Evolutionary conservation across 2,797 vertebrate species (phyloP).

Genomic region (Vespertilio murinus): DNA sequence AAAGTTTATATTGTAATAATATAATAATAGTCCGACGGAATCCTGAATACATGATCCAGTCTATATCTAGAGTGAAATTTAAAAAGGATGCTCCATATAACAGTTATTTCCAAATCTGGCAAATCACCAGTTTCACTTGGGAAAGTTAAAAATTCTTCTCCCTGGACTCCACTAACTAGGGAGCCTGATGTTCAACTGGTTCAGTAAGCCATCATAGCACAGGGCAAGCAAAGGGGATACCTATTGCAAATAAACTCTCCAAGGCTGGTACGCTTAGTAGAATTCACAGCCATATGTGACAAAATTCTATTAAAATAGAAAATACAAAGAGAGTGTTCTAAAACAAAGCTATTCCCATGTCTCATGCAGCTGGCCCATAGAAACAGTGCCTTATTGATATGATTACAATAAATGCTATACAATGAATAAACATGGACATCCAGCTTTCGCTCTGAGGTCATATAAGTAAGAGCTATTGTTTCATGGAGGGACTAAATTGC

Average conservation of each 20-base stretch:
- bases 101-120: neutral
- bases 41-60: neutral
- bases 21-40: neutral
- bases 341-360: conserved; percentile 48
- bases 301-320: conserved; percentile 7
- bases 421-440: conserved; percentile 32
- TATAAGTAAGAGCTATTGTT: conserved; percentile 25
- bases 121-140: neutral
- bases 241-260: neutral
- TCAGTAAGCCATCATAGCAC: neutral
- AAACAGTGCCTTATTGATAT: conserved; percentile 71
- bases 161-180: neutral
- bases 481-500: neutral
- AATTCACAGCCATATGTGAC: neutral
- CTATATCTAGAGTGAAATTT: neutral
- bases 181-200: neutral
- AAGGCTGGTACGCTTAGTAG: neutral
- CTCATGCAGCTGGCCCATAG: conserved; percentile 66
- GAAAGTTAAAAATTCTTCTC: neutral
- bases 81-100: neutral
- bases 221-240: neutral
- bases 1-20: neutral
- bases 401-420: conserved; percentile 62
- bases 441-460: conserved; percentile 23
- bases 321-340: neutral